phyloP scores from a whole-genome alignment of 2,888 invertebrate genomes.

The Stegophylla sp. region DNA sequence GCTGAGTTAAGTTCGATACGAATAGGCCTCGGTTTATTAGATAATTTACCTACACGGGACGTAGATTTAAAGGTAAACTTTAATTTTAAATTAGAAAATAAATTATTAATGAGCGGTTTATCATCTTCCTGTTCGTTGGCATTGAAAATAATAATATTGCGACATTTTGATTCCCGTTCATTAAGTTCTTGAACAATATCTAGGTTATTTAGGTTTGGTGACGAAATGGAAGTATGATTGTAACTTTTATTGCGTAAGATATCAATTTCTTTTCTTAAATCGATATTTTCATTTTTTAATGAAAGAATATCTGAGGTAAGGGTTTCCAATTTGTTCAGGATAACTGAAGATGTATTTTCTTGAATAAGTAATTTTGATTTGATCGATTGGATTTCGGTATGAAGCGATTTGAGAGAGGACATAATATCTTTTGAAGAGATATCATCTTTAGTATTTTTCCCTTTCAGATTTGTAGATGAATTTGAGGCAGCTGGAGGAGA shows the following conservation, averaged over 20 bases:
- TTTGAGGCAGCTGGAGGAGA: too few relatives aligned
- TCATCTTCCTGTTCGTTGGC: neutral
- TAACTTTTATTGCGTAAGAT: neutral
- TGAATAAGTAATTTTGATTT: constrained; percentile 12
- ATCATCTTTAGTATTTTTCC: too few relatives aligned
- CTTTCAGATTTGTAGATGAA: too few relatives aligned
- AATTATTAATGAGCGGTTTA: neutral
- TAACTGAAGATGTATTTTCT: constrained; percentile 16
- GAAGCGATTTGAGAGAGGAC: neutral
- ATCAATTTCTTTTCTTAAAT: constrained; percentile 6
- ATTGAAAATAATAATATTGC: constrained; percentile 12
- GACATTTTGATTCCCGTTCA: neutral
- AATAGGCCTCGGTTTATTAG: constrained; percentile 15
- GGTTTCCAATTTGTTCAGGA: neutral
- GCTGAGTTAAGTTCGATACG: neutral
- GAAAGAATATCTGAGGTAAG: neutral
- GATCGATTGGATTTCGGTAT: neutral
- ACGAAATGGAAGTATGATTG: neutral
- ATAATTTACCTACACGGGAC: neutral
- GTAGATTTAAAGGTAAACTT: neutral
- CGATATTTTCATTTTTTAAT: constrained; percentile 3
- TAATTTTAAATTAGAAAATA: neutral
- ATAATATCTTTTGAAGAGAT: too few relatives aligned
- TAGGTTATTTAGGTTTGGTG: neutral
- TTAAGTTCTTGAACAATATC: neutral